Evolutionary conservation across 2,113 vertebrate genomes (phyloP), one percentile per base, ranked within the genome.

Genomic region (Pelodiscus sinensis): DNA sequence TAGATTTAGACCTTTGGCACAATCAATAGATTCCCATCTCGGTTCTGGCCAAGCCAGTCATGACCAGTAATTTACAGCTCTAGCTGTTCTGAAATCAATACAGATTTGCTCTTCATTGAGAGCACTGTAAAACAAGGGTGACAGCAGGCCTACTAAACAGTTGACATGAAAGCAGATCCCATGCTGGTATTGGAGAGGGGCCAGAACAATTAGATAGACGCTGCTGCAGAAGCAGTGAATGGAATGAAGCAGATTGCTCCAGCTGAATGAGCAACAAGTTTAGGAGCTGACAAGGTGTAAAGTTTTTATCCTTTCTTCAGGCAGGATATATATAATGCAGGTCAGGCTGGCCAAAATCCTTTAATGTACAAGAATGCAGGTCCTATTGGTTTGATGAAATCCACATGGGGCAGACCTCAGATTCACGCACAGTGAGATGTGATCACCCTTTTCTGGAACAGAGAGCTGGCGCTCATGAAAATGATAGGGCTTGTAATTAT

Each of bases 51-150:
- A 97, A 94, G 95, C 91, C 88, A 77, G 96, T 94, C 95, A 89
- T 89, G 88, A 89, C 95, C 94, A 96, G 96, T 97, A 97, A 98
- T 98, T 98, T 96, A 97, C 96, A 96, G 81, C 97, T 94, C 81
- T 68, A 92, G 96, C 90, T 94, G 22, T 73, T 96, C 94, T 92
- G 92, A 97, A 97, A 98, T 98, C 98, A 96, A 97, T 98, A 96
- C 52, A 75, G 96, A 96, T 97, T 97, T 98, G 96, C 94, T 97
- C 92, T 92, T 96, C 95, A 82, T 94, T 21, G 86, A 93, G 94
- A 95, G 93, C 85, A 52, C 79, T 97, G 93, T 97, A 98, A 97
- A 98, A 95, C 89, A 96, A 2, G 82, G 84, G 81, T 92, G 97
- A 94, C 96, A 93, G 94, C 90, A 55, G 44, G 87, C 78, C 22